A percentile compares a stretch with the other conserved stretches of the same genome.
Conservation (phyloP, 2,113 vertebrate genomes). For the Ammodytes dubius region DNA sequence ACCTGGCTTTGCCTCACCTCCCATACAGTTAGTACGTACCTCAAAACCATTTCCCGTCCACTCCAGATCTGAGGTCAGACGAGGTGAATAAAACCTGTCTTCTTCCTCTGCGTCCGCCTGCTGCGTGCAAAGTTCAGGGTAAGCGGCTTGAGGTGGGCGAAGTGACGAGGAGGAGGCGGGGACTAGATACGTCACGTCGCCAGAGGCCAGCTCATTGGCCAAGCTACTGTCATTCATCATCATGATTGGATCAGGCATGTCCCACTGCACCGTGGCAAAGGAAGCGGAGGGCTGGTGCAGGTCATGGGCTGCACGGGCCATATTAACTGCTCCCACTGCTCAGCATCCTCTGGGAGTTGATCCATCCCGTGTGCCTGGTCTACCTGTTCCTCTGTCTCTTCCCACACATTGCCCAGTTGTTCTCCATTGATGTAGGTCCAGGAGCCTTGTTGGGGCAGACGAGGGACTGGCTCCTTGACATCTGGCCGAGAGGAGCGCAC, state of each 20-base stretch:
- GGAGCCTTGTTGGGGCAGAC: constrained; percentile 32
- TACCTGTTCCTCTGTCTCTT: constrained; percentile 17
- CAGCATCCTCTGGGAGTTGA: constrained; percentile 47
- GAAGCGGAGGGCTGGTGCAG: constrained; percentile 59
- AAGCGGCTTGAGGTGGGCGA: constrained; percentile 31
- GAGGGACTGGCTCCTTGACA: constrained; percentile 36
- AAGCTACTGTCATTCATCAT: constrained; percentile 44
- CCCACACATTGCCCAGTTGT: constrained; percentile 14
- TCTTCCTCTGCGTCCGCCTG: constrained; percentile 36
- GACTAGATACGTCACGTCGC: constrained; percentile 13
- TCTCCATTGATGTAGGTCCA: constrained; percentile 52
- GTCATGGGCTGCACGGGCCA: constrained; percentile 63
- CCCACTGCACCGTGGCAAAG: constrained; percentile 82
- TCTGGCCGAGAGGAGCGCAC: constrained; percentile 42
- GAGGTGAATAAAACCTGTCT: constrained; percentile 30
- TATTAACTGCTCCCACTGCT: constrained; percentile 61
- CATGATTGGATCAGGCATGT: constrained; percentile 58
- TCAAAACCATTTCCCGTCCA: constrained; percentile 34
- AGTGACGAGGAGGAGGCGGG: constrained; percentile 30
- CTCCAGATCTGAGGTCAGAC: constrained; percentile 21
- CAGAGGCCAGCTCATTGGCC: constrained; percentile 54
- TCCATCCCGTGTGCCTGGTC: background rate
- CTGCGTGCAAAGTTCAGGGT: constrained; percentile 6
- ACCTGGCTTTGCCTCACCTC: background rate
- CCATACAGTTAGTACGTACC: constrained; percentile 53